Evolutionary conservation across 2,113 vertebrate species (phyloP), one percentile per base, ranked within the genome.

Genomic region (Plotosus lineatus): DNA sequence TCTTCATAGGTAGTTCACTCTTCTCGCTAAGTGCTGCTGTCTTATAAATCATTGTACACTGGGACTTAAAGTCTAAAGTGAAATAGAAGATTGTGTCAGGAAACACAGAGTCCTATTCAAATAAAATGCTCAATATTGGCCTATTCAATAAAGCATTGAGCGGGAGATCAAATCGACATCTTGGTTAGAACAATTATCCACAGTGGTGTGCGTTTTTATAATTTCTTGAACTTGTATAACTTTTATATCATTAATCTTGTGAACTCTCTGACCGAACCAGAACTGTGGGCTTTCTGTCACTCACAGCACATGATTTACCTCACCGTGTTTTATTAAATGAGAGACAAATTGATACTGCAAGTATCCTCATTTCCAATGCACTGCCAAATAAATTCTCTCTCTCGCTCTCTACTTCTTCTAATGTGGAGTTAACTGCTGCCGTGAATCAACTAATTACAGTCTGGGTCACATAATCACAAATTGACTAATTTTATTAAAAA

Each of bases 381-480:
- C 9, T 83, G 79, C 91, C 88, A 90, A 74, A 82, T 79, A 88
- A 85, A 83, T 66, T 60, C 60, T 48, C 17, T 3, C 28, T 4
- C 80, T 40, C 79, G 3, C 77, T 76, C 78, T 71, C 51, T 78
- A 77, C 75, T 66, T 44, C 84, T 86, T 83, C 89, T 89, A 91
- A 93, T 90, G 88, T 90, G 83, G 90, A 92, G 89, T 92, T 93
- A 93, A 92, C 89, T 89, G 86, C 85, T 68, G 87, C 87, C 90
- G 91, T 92, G 92, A 92, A 93, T 93, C 93, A 94, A 93, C 92
- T 91, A 93, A 93, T 94, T 94, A 93, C 42, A 75, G 87, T 74
- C 87, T 84, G 89, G 92, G 93, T 92, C 92, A 91, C 90, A 92
- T 91, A 92, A 94, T 94, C 92, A 92, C 92, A 93, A 92, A 93